Evolutionary conservation across 1,140 invertebrate species (phyloP).

Genomic region (Elysia chlorotica): DNA sequence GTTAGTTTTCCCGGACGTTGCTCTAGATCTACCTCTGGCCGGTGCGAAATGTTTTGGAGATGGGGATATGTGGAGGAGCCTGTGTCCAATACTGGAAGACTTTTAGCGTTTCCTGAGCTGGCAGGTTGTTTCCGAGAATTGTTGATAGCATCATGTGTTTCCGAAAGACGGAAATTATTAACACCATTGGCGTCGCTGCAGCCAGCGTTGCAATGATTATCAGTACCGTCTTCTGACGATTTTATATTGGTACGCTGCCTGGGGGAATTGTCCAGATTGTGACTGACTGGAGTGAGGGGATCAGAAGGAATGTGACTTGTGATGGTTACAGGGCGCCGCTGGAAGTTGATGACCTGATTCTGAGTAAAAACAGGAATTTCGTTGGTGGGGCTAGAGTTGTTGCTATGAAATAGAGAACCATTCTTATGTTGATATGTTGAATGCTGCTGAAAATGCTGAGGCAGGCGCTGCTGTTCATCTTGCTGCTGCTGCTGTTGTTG

Average conservation of each 20-base stretch:
- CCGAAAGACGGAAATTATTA: too few species aligned
- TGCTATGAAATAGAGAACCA: neutral
- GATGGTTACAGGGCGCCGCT: neutral
- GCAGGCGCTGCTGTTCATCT: neutral
- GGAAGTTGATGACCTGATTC: conserved; percentile 6
- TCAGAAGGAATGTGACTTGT: neutral
- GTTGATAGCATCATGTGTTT: neutral
- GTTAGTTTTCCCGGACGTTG: too few species aligned
- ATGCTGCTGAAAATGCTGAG: neutral
- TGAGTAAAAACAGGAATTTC: neutral
- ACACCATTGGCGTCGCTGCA: neutral
- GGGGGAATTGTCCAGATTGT: neutral
- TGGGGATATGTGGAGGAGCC: neutral
- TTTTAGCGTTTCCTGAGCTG: neutral
- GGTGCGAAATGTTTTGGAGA: neutral
- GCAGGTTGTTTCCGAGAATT: too few species aligned
- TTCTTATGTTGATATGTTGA: neutral
- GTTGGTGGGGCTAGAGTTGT: neutral
- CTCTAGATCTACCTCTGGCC: too few species aligned
- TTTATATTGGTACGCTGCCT: neutral
- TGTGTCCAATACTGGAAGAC: neutral
- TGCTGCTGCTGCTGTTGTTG: neutral
- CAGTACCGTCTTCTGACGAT: neutral
- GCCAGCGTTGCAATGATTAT: neutral
- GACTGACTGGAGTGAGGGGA: neutral